Base-by-base conservation (phyloP, 1,140 invertebrate genomes). In the Colletes latitarsis region DNA sequence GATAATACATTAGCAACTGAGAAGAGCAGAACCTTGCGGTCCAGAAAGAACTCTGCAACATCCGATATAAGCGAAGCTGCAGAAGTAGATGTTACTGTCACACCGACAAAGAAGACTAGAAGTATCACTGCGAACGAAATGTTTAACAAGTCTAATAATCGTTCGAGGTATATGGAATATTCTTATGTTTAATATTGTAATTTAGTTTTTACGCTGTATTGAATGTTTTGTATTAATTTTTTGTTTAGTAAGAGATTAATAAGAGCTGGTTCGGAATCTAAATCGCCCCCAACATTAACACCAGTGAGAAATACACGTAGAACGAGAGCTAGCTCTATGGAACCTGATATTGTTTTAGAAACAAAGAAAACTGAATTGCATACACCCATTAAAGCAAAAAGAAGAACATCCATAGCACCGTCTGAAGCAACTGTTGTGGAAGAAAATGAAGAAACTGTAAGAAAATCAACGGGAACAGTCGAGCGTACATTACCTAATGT, bases 221-320 rank as follows among this genome's bases (percentile, higher is more conserved):
- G 2, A 2, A 8, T 41, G 1, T 17, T 57, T 63, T 1, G 1
- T 63, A 6, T 63, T 63, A 8, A 1, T 4, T 17, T 14, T 39
- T 0, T 4, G 15, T 76, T 46, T 43, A 64, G 81, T 66, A 90
- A 89, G 52, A 82, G 75, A 9, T 4, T 66, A 2, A 68, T 70
- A 9, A 89, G 91, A 82, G 91, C 91, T 80, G 87, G 85, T 5
- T 92, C 91, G 30, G 91, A 92, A 60, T 41, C 82, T 39, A 88
- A 86, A 14, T 88, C 89, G 15, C 67, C 89, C 41, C 77, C 86
- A 39, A 73, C 87, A 49, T 43, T 72, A 49, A 55, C 41, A 12
- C 30, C 30, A 2, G 30, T 30, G 30, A 83, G 82, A 74, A 12
- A 4, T 14, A 91, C 84, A 55, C 87, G 91, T 46, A 86, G 49